Evolutionary conservation across 2,888 invertebrate species (phyloP).

Genomic region (Ptychoptera albimana): DNA sequence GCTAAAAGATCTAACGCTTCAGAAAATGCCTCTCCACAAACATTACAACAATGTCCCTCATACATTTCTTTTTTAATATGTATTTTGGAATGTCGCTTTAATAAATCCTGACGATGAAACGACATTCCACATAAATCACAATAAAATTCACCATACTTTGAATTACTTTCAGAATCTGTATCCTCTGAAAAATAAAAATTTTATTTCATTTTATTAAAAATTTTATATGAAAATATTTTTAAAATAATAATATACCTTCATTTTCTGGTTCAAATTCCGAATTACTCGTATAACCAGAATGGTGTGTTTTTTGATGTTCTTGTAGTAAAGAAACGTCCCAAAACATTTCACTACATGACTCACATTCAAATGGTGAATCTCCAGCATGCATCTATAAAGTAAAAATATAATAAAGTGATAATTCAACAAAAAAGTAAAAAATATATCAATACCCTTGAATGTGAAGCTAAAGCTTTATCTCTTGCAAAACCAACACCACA

Average conservation of each 20-base stretch:
- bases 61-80: slow-evolving; percentile 17
- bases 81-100: slow-evolving; percentile 50
- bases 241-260: slow-evolving; percentile 4
- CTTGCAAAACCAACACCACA: slow-evolving; percentile 64
- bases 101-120: slow-evolving; percentile 59
- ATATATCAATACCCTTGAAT: slow-evolving; percentile 37
- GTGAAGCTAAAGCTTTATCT: slow-evolving; percentile 66
- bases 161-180: slow-evolving; percentile 38
- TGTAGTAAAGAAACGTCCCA: slow-evolving; percentile 46
- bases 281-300: slow-evolving; percentile 32
- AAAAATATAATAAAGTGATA: background rate
- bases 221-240: background rate
- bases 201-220: background rate
- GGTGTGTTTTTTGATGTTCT: slow-evolving; percentile 44
- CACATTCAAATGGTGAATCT: slow-evolving; percentile 66
- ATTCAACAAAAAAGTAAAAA: background rate
- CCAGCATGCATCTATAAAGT: slow-evolving; percentile 49
- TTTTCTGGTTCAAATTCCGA: slow-evolving; percentile 28
- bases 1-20: slow-evolving; percentile 62
- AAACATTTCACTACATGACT: slow-evolving; percentile 66
- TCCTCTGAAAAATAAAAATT: slow-evolving; percentile 19
- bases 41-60: slow-evolving; percentile 52
- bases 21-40: slow-evolving; percentile 61
- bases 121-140: slow-evolving; percentile 65
- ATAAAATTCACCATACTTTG: slow-evolving; percentile 39